phyloP scores from a whole-genome alignment of 2,888 invertebrate genomes.

The Sinelater perroti region DNA sequence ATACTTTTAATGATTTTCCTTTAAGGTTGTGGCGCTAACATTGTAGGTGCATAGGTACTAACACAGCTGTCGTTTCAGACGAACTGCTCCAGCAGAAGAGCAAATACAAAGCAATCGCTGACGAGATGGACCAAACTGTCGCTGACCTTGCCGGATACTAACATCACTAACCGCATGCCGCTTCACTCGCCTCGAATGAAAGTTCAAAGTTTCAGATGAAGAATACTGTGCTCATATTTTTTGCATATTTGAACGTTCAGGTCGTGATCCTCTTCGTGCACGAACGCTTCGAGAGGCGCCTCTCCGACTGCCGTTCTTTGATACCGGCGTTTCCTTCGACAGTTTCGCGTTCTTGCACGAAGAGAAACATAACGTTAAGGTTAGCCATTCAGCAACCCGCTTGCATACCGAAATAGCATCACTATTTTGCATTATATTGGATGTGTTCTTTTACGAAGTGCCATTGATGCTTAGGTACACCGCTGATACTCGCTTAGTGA shows the following conservation, averaged over 20 bases:
- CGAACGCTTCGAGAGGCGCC: no score
- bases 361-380: no score
- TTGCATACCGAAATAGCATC: no score
- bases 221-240: no score
- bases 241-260: no score
- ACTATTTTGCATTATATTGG: background rate
- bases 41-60: conserved; percentile 6
- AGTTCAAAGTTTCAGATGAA: conserved; percentile 3
- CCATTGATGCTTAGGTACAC: background rate
- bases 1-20: conserved; percentile 34
- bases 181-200: conserved; percentile 2
- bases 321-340: no score
- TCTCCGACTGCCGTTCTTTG: no score
- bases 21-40: conserved; percentile 10
- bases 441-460: no score
- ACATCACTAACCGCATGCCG: conserved; percentile 15
- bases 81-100: conserved; percentile 91
- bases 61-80: conserved; percentile 68
- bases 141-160: conserved; percentile 94
- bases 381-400: no score
- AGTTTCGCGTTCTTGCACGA: no score
- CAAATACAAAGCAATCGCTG: conserved; percentile 97
- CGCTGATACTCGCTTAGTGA: conserved; percentile 1
- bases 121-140: conserved; percentile 96
- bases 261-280: no score